A percentile compares a stretch with the other conserved stretches of the same genome.
These are phyloP conservation scores for Pissodes strobi DNA, from an alignment of 1,140 invertebrate genomes.

Conservation along the genomic window DNA sequence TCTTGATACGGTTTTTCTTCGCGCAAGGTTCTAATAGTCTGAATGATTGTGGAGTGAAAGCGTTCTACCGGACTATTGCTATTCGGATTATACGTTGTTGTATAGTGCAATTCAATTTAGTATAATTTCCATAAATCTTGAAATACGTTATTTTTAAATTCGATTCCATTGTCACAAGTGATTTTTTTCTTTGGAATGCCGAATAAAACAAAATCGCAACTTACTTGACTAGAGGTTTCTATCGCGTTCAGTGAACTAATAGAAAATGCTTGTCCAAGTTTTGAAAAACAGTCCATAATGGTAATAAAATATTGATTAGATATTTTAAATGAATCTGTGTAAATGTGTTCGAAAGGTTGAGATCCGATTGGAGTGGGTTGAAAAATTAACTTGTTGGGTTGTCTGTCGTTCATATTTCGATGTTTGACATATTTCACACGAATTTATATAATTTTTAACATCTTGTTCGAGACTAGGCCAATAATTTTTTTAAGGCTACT, in stretches of 20 bases:
- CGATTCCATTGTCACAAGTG: slow-evolving; percentile 2
- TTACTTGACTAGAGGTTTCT: slow-evolving; percentile 23
- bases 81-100: slow-evolving; percentile 2
- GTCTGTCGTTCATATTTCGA: slow-evolving; percentile 8
- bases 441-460: slow-evolving; percentile 5
- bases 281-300: slow-evolving; percentile 19
- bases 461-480: neutral
- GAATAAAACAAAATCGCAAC: slow-evolving; percentile 9
- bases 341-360: slow-evolving; percentile 7
- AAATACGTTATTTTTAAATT: slow-evolving; percentile 9
- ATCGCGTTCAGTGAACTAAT: slow-evolving; percentile 14
- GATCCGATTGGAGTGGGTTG: slow-evolving; percentile 11
- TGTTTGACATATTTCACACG: no score
- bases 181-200: slow-evolving; percentile 23
- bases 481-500: slow-evolving; percentile 12
- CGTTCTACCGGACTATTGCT: slow-evolving; percentile 11
- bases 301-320: slow-evolving; percentile 4
- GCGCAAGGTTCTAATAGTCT: no score
- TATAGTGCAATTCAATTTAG: slow-evolving; percentile 23
- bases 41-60: no score
- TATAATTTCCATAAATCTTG: slow-evolving; percentile 10
- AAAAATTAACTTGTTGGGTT: slow-evolving; percentile 7
- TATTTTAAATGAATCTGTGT: neutral
- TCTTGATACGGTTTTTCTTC: no score
- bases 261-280: slow-evolving; percentile 24